Evolutionary conservation across 2,113 vertebrate species (phyloP).

Genomic region (Fregetta grallaria): DNA sequence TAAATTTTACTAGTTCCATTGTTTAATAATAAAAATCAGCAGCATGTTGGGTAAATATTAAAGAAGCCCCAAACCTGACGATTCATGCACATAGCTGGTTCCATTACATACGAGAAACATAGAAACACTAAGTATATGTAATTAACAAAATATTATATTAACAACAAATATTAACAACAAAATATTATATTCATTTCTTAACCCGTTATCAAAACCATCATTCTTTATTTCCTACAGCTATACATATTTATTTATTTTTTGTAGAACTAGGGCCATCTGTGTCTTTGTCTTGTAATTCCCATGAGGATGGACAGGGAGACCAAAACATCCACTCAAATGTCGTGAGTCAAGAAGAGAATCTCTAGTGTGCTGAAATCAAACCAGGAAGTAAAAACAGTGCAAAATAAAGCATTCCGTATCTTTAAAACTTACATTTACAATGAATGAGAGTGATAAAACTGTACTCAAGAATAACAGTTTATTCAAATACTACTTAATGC

Average conservation of each 20-base stretch:
- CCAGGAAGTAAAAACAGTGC: neutral
- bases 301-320: neutral
- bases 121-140: neutral
- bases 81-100: neutral
- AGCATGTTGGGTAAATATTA: neutral
- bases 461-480: neutral
- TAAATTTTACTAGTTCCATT: neutral
- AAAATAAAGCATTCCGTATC: neutral
- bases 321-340: neutral
- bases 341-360: neutral
- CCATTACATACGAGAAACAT: neutral
- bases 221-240: neutral
- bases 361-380: neutral
- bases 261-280: neutral
- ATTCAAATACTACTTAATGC: neutral
- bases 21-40: neutral
- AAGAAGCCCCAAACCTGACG: neutral
- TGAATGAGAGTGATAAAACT: neutral
- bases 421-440: neutral
- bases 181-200: neutral
- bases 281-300: neutral
- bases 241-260: neutral
- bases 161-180: neutral
- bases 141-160: neutral
- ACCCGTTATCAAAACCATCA: neutral